Evolutionary conservation across 2,888 invertebrate genomes (phyloP), one percentile per base, ranked within the genome.

Genomic region (Caenorhabditis sinica): DNA sequence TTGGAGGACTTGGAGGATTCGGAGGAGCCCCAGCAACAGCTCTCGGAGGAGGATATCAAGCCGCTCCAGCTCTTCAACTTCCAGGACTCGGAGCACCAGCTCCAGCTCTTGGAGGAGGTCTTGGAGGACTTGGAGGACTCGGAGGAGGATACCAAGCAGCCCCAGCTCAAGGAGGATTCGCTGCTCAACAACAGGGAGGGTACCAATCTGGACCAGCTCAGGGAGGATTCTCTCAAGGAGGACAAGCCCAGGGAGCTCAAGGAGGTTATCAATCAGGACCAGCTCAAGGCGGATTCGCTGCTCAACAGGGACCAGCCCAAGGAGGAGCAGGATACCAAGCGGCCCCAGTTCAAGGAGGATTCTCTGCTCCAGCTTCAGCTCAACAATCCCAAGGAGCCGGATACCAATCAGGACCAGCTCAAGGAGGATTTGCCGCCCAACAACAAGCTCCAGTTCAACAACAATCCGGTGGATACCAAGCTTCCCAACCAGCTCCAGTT

Each of bases 31-130:
- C 11, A 45, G 45, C 40, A 40, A 33, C 33, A 33, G 61, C 53
- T 65, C 69, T 68, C 20, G 69, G 69, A 61, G 69, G 68, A 30
- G 58, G 58, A 43, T 60, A 60, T 25, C 43, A 49, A 28, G 58
- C 56, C 36, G 68, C 40, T 1, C 49, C 61, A 45, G 75, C 56
- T 53, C 61, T 76, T 49, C 40, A 23, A 63, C 74, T 63, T 43
- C 25, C 36, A 61, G 76, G 45, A 56, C 20, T n/a, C 23, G 43
- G 33, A 36, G 28, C 45, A 17, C 53, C 49, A 53, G 72, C 36
- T 1, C 56, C 60, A 61, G 73, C 23, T 45, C 49, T 30, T 8
- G 72, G 68, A 63, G 63, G 63, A 40, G 25, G 20, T 0, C n/a
- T 33, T 11, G 69, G 51, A 60, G 65, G 53, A 5, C 43, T 60